These are phyloP conservation scores for Archegozetes longisetosus DNA, from an alignment of 1,140 invertebrate species.

Conservation along the genomic window DNA sequence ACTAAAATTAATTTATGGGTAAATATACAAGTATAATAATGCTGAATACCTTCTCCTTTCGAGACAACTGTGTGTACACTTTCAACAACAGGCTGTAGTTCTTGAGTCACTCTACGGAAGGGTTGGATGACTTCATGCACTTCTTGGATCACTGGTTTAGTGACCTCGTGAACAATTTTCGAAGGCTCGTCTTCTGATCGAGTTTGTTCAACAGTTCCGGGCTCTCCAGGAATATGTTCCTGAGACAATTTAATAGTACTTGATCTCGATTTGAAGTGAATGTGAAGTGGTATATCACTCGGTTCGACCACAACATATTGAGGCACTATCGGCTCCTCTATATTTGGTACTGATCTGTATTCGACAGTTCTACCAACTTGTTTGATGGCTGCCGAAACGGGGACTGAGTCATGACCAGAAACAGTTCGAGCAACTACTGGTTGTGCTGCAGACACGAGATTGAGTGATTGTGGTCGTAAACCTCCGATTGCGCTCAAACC, in stretches of 20 bases:
- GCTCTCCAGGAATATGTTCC: neutral
- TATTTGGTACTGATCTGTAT: neutral
- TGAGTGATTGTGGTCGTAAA: neutral
- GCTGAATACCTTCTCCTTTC: slow-evolving; percentile 2
- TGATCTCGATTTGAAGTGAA: slow-evolving; percentile 7
- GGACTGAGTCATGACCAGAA: neutral
- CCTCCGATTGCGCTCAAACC: too few relatives aligned
- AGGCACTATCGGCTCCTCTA: neutral
- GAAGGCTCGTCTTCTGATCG: neutral
- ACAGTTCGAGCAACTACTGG: neutral
- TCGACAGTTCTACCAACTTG: neutral
- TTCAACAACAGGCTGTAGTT: slow-evolving; percentile 6
- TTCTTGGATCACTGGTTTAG: slow-evolving; percentile 8
- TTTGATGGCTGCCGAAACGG: slow-evolving; percentile 2
- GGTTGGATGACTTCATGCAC: slow-evolving; percentile 6
- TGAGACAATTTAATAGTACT: neutral
- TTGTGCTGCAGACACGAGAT: neutral
- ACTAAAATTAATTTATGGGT: too few relatives aligned
- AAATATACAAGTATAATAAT: too few relatives aligned
- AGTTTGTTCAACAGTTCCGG: neutral
- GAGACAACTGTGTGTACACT: slow-evolving; percentile 3
- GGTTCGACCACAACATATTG: slow-evolving; percentile 10
- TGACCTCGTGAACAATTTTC: slow-evolving; percentile 1
- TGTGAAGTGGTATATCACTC: neutral
- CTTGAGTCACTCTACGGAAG: slow-evolving; percentile 7